Base-by-base conservation (phyloP, 2,888 invertebrate species). In the Amiota mariae region DNA sequence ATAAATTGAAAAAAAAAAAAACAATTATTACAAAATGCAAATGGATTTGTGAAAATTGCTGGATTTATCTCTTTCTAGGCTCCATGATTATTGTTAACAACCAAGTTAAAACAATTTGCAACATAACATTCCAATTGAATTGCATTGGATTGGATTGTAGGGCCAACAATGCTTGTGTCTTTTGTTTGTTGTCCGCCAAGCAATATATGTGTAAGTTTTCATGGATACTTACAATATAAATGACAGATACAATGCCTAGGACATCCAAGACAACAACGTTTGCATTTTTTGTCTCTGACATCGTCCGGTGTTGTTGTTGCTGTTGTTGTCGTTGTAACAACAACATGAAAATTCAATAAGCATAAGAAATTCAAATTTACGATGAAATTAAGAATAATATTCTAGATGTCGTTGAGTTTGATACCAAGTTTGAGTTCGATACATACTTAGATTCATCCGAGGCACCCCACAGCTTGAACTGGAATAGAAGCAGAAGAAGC, bases 271-370 rank as follows among this genome's bases (percentile, higher is more conserved):
- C 9, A n/a, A 57, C n/a, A 57, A 57, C 70, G 73, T 78, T 81
- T 81, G 74, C 73, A 54, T 66, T 76, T 56, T 20, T 59, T 59
- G n/a, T 57, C 9, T n/a, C 10, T 18, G 57, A 10, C 57, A 15
- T 6, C 54, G 54, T 13, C 15, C 18, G 57, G 9, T 18, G 20
- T 11, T 18, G 18, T 15, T 20, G 59, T 20, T 67, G 70, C 51
- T 54, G 15, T 46, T 54, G 72, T 75, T 70, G 66, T 48, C 36
- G 15, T 47, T 48, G 48, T 48, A 66, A 66, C 70, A 70, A 70
- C 76, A 85, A 86, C 87, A 87, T 85, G 87, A 81, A 86, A 87
- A 87, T 85, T 88, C 87, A 85, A 87, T 87, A 86, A 87, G 85
- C 87, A 88, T 87, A 88, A 87, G 86, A 86, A 85, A 85, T 82